Percentiles rank a stretch among this genome's conserved stretches.
These are phyloP conservation scores for Clamator glandarius DNA, from an alignment of 2,797 vertebrate species.

Conservation along the genomic window DNA sequence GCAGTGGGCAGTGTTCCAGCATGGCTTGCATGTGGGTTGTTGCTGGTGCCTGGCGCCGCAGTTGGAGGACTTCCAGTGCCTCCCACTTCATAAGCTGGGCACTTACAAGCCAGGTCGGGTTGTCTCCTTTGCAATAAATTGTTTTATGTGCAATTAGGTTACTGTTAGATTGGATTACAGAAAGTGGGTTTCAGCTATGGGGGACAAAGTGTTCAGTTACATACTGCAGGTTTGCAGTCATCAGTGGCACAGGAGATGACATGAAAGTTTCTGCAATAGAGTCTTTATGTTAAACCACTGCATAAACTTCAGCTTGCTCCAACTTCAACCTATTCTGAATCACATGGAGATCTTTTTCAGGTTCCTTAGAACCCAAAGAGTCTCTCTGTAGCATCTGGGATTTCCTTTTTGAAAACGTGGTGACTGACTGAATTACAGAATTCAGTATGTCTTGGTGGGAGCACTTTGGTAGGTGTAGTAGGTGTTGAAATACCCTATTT, in stretches of 20 bases:
- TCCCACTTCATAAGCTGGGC: background rate
- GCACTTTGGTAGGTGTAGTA: background rate
- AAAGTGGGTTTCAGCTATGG: background rate
- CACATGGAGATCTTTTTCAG: background rate
- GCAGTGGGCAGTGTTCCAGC: background rate
- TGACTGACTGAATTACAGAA: background rate
- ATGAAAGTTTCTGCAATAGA: background rate
- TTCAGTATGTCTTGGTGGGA: background rate
- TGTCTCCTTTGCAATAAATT: background rate
- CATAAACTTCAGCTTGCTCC: background rate
- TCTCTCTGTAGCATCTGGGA: background rate
- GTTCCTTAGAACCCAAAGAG: background rate
- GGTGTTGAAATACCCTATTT: background rate
- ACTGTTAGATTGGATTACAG: background rate
- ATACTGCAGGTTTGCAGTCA: background rate
- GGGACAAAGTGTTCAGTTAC: background rate
- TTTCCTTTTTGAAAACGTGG: background rate
- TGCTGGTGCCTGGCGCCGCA: background rate
- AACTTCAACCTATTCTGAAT: background rate
- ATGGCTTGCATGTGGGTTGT: rapidly evolving
- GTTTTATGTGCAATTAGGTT: background rate
- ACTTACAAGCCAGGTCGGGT: background rate
- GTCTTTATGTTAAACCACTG: background rate
- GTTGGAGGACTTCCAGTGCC: background rate
- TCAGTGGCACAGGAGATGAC: background rate